These are phyloP conservation scores for Coregonus clupeaformis DNA, from an alignment of 2,113 vertebrate species.

Conservation along the genomic window DNA sequence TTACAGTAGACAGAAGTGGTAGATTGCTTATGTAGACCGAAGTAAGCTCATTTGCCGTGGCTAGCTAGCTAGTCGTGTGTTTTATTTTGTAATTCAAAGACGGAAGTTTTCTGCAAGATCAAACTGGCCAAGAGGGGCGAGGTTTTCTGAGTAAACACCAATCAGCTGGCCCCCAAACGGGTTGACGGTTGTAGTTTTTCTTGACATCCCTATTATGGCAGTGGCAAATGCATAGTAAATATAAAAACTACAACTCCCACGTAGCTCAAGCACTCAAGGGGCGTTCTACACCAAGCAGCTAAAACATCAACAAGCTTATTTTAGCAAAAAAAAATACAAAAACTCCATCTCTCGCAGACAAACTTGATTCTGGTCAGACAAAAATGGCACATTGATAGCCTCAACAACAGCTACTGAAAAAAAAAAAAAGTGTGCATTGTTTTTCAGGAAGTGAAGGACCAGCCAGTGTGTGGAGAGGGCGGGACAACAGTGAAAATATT, in stretches of 20 bases:
- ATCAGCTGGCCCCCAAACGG: conserved; percentile 15
- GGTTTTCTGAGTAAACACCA: conserved; percentile 4
- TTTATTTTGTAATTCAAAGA: conserved; percentile 44
- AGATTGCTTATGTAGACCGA: too few species aligned
- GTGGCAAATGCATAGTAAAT: too few species aligned
- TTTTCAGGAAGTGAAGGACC: conserved; percentile 33
- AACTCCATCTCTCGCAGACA: not conserved
- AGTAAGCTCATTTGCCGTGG: not conserved
- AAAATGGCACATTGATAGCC: too few species aligned
- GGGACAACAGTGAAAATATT: conserved; percentile 52
- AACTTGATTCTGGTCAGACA: not conserved
- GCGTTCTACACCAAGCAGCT: not conserved
- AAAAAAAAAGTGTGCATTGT: too few species aligned
- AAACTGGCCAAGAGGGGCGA: conserved; percentile 44
- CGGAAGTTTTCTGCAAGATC: conserved; percentile 65
- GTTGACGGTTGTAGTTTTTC: conserved; percentile 66
- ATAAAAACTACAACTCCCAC: conserved; percentile 65
- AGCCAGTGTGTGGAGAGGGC: conserved; percentile 59
- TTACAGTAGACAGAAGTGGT: too few species aligned
- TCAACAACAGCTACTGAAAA: too few species aligned
- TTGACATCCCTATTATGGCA: not conserved
- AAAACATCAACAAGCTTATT: not conserved
- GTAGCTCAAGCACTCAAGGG: not conserved
- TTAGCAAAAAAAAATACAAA: not conserved
- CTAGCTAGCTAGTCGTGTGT: not conserved